A percentile compares a stretch with the other conserved stretches of the same genome.
Conservation (phyloP, 2,113 vertebrate genomes). For the Hirundichthys speculiger region DNA sequence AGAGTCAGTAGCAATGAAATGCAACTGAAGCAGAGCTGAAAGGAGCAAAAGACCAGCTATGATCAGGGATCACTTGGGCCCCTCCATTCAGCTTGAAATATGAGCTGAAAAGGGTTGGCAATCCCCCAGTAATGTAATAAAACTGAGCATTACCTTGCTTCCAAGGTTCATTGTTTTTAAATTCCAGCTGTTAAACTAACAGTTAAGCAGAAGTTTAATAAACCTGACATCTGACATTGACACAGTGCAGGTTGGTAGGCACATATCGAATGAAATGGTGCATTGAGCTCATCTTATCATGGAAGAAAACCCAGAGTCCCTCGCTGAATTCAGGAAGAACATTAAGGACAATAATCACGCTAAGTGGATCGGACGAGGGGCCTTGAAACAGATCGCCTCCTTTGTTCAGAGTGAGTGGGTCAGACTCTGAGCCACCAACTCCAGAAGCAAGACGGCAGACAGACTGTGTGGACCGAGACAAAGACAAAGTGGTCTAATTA, state of each 20-base stretch:
- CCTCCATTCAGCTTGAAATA: not conserved
- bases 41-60: too few relatives aligned
- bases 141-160: not conserved
- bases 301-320: not conserved
- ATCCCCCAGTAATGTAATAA: not conserved
- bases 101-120: not conserved
- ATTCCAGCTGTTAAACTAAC: not conserved
- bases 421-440: slow-evolving; percentile 12
- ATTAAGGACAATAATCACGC: slow-evolving; percentile 52
- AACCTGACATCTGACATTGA: slow-evolving; percentile 6
- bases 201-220: slow-evolving; percentile 5
- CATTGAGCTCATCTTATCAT: not conserved
- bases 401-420: slow-evolving; percentile 21
- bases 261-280: not conserved
- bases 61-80: too few relatives aligned
- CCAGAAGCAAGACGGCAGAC: slow-evolving; percentile 10
- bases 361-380: slow-evolving; percentile 27
- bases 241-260: slow-evolving; percentile 6
- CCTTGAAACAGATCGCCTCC: slow-evolving; percentile 27
- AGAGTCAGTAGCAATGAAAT: too few relatives aligned
- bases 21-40: too few relatives aligned
- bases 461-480: slow-evolving; percentile 41
- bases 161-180: slow-evolving; percentile 10
- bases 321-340: slow-evolving; percentile 11
- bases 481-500: slow-evolving; percentile 56